Conservation (phyloP, 2,797 vertebrate species). For the Borostomias antarcticus region DNA sequence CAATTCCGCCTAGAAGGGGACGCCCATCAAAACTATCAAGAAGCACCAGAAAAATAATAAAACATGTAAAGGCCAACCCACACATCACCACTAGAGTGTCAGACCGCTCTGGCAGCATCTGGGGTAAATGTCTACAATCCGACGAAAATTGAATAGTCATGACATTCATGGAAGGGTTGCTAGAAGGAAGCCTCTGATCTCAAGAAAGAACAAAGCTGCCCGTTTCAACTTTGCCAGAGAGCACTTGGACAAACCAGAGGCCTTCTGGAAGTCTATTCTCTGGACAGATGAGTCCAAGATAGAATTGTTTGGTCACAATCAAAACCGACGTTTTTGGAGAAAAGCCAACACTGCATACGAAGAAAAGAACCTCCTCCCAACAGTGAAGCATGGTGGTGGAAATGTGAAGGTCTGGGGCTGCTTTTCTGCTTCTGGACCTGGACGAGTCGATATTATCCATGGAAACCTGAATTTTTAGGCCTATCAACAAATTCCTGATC, state of each 20-base stretch:
- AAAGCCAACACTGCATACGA: conserved; percentile 7
- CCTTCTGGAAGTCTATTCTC: conserved; percentile 12
- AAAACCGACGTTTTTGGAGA: too few relatives aligned
- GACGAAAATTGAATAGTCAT: conserved; percentile 5
- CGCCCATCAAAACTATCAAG: not conserved
- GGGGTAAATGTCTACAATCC: not conserved
- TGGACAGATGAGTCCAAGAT: conserved; percentile 13
- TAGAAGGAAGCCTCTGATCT: conserved; percentile 15
- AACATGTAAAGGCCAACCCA: conserved; percentile 1
- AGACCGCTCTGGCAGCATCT: conserved; percentile 13
- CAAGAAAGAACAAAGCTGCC: conserved; percentile 9
- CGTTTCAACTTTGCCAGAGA: conserved; percentile 15
- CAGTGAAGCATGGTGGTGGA: too few relatives aligned
- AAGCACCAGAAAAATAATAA: too few relatives aligned
- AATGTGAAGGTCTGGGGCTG: not conserved
- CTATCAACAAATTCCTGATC: too few relatives aligned
- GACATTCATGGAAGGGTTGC: conserved; percentile 12
- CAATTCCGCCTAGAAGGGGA: conserved; percentile 5
- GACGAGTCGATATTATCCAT: conserved; percentile 3
- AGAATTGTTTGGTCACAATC: not conserved
- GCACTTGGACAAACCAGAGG: conserved; percentile 11
- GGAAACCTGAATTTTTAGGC: conserved; percentile 1
- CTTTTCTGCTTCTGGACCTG: not conserved
- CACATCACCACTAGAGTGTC: not conserved
- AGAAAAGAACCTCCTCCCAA: too few relatives aligned